A percentile compares a stretch with the other conserved stretches of the same genome.
Conservation (phyloP, 2,113 vertebrate species). For the Martes martes region DNA sequence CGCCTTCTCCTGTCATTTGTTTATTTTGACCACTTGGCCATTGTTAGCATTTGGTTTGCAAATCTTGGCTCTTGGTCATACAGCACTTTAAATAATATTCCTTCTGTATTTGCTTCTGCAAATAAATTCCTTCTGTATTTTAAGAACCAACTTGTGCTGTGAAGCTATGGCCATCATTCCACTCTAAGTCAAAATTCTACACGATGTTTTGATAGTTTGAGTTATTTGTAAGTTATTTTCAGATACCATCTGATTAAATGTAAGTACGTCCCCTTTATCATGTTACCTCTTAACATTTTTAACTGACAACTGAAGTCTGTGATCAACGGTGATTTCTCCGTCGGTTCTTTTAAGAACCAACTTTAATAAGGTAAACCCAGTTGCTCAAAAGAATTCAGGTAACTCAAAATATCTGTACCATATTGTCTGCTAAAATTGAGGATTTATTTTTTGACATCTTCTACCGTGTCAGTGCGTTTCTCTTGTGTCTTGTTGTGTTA, state of each 20-base stretch:
- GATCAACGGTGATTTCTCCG: background rate
- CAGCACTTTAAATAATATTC: background rate
- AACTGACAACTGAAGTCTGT: background rate
- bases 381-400: constrained; percentile 24
- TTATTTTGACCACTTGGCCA: background rate
- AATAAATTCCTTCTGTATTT: no score
- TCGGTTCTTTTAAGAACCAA: constrained; percentile 22
- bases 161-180: background rate
- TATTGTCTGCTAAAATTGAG: constrained; percentile 63
- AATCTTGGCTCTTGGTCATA: background rate
- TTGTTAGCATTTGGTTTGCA: background rate
- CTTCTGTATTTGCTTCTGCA: background rate
- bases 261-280: background rate
- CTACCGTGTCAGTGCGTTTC: constrained; percentile 49
- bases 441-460: constrained; percentile 72
- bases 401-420: constrained; percentile 54
- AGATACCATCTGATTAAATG: background rate
- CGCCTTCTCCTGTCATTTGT: background rate
- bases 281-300: constrained; percentile 5
- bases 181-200: background rate
- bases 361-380: constrained; percentile 32
- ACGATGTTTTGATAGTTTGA: background rate
- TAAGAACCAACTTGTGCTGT: background rate
- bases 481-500: constrained; percentile 70
- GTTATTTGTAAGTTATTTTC: background rate